Percentiles rank a stretch among this genome's conserved stretches.
phyloP scores from a whole-genome alignment of 92 coral and sea anemone genomes.

The Scolanthus callimorphus region DNA sequence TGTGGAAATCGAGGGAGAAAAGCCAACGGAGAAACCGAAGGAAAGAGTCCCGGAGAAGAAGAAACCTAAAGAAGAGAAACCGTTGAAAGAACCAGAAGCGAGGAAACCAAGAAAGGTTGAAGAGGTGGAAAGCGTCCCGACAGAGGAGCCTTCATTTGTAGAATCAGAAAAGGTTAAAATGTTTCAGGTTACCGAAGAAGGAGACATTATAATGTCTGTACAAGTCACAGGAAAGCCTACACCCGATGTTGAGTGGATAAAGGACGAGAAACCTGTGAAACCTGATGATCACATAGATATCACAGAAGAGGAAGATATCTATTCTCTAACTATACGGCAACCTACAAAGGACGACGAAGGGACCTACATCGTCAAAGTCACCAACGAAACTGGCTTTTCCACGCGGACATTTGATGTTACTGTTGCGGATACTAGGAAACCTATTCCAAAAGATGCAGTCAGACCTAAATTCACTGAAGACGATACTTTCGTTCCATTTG shows the following conservation, averaged over 20 bases:
- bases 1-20: constrained; percentile 60
- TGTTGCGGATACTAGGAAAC: constrained; percentile 27
- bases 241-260: constrained; percentile 41
- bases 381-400: constrained; percentile 29
- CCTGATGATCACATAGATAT: constrained; percentile 47
- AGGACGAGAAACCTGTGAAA: constrained; percentile 47
- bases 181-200: constrained; percentile 28
- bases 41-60: constrained; percentile 7
- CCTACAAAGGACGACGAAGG: constrained; percentile 41
- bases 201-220: constrained; percentile 36
- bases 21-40: constrained; percentile 29
- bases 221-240: constrained; percentile 38
- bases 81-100: constrained; percentile 19
- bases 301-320: constrained; percentile 52
- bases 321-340: constrained; percentile 35
- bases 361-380: constrained; percentile 24
- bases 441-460: constrained; percentile 7
- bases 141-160: constrained; percentile 44
- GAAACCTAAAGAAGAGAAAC: constrained; percentile 30
- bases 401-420: constrained; percentile 56
- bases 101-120: constrained; percentile 2
- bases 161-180: constrained; percentile 46
- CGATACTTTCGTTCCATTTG: constrained; percentile 17
- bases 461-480: constrained; percentile 17
- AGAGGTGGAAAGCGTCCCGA: constrained; percentile 20